phyloP scores from a whole-genome alignment of 2,888 invertebrate genomes.

The Galerucella pusilla region DNA sequence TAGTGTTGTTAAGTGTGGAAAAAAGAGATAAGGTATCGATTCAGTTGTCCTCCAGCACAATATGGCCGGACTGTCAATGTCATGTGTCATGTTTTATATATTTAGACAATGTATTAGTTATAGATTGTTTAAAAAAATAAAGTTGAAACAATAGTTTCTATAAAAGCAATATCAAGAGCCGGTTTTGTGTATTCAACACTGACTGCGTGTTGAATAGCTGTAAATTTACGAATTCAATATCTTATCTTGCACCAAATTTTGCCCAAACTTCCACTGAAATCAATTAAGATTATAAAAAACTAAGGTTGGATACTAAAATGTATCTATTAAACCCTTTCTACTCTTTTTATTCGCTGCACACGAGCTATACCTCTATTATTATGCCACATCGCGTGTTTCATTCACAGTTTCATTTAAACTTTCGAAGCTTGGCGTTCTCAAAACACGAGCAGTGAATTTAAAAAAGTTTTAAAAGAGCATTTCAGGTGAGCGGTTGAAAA shows the following conservation, averaged over 20 bases:
- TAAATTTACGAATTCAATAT: constrained; percentile 3
- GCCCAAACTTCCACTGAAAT: constrained; percentile 19
- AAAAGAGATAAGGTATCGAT: too few relatives aligned
- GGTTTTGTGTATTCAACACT: background rate
- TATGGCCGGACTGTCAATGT: too few relatives aligned
- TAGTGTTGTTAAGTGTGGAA: too few relatives aligned
- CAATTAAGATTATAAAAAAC: constrained; percentile 21
- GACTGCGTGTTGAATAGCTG: background rate
- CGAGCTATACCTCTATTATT: background rate
- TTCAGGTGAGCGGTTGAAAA: background rate
- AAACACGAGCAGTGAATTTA: background rate
- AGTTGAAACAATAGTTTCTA: too few relatives aligned
- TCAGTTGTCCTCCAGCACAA: too few relatives aligned
- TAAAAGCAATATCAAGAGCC: background rate
- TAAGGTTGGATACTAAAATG: background rate
- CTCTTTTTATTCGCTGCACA: constrained; percentile 19
- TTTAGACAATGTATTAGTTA: too few relatives aligned
- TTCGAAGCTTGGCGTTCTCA: background rate
- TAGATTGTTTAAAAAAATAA: too few relatives aligned
- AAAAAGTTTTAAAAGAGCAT: background rate
- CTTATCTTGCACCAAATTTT: constrained; percentile 9
- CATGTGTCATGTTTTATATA: too few relatives aligned
- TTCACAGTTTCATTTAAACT: constrained; percentile 6
- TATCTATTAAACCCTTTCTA: constrained; percentile 24
- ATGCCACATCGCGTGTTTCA: constrained; percentile 22